Evolutionary conservation across 1,140 invertebrate species (phyloP).

Genomic region (Choristoneura fumiferana): DNA sequence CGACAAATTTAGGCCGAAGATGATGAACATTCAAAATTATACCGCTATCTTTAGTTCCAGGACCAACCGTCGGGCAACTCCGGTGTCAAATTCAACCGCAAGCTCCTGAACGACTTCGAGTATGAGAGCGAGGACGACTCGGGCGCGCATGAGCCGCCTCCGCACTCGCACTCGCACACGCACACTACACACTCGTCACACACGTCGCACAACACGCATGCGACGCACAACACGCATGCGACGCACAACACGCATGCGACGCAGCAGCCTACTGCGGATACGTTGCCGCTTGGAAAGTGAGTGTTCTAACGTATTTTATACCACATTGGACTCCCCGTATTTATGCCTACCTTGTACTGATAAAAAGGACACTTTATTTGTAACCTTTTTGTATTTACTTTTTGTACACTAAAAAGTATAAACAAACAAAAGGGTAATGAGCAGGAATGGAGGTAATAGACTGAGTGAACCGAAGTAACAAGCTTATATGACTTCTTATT

Average conservation of each 20-base stretch:
- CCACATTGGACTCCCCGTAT: conserved; percentile 14
- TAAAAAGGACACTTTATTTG: no score
- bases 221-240: conserved; percentile 21
- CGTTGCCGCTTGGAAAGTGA: conserved; percentile 6
- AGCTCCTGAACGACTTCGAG: conserved; percentile 74
- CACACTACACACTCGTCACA: conserved; percentile 20
- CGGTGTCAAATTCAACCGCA: conserved; percentile 66
- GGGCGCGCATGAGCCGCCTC: conserved; percentile 27
- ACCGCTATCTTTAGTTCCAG: conserved; percentile 45
- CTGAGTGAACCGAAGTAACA: no score
- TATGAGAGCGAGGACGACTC: conserved; percentile 74
- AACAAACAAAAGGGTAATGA: no score
- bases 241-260: conserved; percentile 38
- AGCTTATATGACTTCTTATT: no score
- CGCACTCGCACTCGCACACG: conserved; percentile 10
- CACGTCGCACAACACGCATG: conserved; percentile 23
- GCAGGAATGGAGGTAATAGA: no score
- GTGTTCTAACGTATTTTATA: conserved; percentile 18
- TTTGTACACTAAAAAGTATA: no score
- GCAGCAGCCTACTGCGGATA: conserved; percentile 69
- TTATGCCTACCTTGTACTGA: no score
- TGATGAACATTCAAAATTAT: no score
- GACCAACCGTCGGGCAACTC: conserved; percentile 50
- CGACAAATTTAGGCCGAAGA: no score
- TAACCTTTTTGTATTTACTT: no score